Percentiles rank a stretch among this genome's conserved stretches.
Evolutionary conservation across 2,888 invertebrate species (phyloP).

Genomic region (Mythimna lalbum): DNA sequence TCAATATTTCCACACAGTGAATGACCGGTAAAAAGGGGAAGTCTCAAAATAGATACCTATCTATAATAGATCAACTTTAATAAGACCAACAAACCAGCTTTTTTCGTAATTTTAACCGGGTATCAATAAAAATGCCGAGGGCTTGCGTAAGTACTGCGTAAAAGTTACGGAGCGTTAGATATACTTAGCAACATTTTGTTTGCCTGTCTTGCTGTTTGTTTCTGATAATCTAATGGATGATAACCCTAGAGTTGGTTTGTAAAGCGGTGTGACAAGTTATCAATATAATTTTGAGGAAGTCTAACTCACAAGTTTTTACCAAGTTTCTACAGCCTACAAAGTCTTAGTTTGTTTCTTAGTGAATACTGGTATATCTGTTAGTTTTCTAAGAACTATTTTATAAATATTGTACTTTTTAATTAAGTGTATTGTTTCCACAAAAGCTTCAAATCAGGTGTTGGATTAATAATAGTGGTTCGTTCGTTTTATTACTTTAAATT

Average conservation of each 20-base stretch:
- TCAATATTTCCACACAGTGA: conserved; percentile 22
- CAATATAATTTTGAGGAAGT: conserved; percentile 7
- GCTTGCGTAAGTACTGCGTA: conserved; percentile 61
- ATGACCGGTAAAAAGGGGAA: conserved; percentile 52
- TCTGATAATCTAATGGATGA: neutral
- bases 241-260: conserved; percentile 11
- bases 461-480: neutral
- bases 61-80: conserved; percentile 54
- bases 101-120: conserved; percentile 61
- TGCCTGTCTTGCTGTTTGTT: conserved; percentile 15
- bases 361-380: neutral
- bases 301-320: conserved; percentile 1
- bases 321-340: neutral
- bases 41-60: conserved; percentile 39
- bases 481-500: conserved; percentile 13
- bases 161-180: conserved; percentile 45
- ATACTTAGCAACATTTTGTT: conserved; percentile 2
- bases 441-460: conserved; percentile 7
- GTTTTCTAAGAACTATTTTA: conserved; percentile 1
- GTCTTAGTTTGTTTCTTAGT: neutral
- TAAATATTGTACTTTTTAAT: neutral
- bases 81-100: conserved; percentile 53
- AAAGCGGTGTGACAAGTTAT: neutral
- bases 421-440: neutral
- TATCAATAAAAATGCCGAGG: conserved; percentile 61